Evolutionary conservation across 2,113 vertebrate species (phyloP), one percentile per base, ranked within the genome.

Genomic region (Rhodinocichla rosea): DNA sequence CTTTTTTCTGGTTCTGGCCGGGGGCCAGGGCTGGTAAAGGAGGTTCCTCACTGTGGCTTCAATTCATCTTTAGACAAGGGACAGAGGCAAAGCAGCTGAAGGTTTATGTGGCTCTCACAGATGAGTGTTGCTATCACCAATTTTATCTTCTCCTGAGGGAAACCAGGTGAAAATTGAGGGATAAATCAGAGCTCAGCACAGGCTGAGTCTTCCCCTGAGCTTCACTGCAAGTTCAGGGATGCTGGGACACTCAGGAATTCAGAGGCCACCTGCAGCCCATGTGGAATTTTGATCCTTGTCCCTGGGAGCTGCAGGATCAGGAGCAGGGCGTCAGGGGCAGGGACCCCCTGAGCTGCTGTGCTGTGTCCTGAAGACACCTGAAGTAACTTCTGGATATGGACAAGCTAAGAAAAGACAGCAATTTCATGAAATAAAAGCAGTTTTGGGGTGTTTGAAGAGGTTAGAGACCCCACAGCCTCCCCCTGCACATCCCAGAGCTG

Each of bases 211-310:
- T 50, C 26, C 32, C 32, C 70, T 67, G 59, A 63, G 79, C 10
- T 55, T 37, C 56, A 22, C 6, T 13, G 28, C 19, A 18, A 19
- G 39, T 15, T 20, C 56, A 67, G 70, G n/a, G 47, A 40, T 24
- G 52, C 22, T 63, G 65, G 76, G 77, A 59, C 15, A 21, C 22
- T 28, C 56, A 33, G 67, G 56, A 57, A 47, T 30, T 53, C 39
- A 55, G 85, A 60, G 37, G 27, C 10, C 10, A 16, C 16, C 44
- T 55, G 39, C 42, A 78, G 60, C 47, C 62, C 33, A 2, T 11
- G 20, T 0, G 0, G 19, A 27, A 37, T 32, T 39, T 28, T 32
- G 77, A 24, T 3, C n/a, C 57, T 62, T 1, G 2, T 56, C 75
- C 65, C 28, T 71, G 32, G 1, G 11, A 83, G 57, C 65, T 23